Evolutionary conservation across 2,797 vertebrate species (phyloP), one percentile per base, ranked within the genome.

Genomic region (Ctenopoma kingsleyae): DNA sequence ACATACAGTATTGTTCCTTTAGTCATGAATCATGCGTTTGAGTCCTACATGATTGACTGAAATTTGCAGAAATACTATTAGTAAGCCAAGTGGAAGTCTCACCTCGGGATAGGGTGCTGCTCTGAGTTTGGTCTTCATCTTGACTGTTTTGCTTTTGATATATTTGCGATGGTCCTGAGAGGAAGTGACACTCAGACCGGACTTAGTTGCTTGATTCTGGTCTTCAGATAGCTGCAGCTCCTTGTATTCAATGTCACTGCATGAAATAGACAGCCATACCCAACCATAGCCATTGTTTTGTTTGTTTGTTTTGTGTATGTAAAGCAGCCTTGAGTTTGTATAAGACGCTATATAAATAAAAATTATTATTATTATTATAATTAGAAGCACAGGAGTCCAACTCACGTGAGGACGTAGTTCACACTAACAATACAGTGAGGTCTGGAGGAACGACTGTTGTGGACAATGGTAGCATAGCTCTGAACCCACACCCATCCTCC

Each of bases 401-500:
- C 97, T 97, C 93, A 99, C 98, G 96, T 99, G 81, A 99, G 97
- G 25, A 98, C 97, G 6, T 99, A 97, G 94, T 99, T 98, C 74
- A 99, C 96, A 35, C 98, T 98, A 92, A 99, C 97, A 19, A 99
- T 96, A 73, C 97, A 98, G 92, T 99, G 97, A 0, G 97, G 97
- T 65, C 97, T 93, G 43, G 98, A 99, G 0, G 97, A 98, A 38
- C 97, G 96, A 87, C 95, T 99, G 93, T 98, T 98, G 93, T 98
- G 97, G 38, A 98, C 95, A 44, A 98, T 97, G 78, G 97, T 98
- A 68, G 97, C 97, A 1, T 97, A 98, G 87, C 98, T 99, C 91
- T 99, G 97, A 56, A 98, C 95, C 97, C 98, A 98, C 13, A 98
- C 97, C 97, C 97, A 99, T 86, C 98, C 97, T 1, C 98, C 97